Evolutionary conservation across 92 coral and sea anemone genomes (phyloP), one percentile per base, ranked within the genome.

Genomic region (Porites cylindrica): DNA sequence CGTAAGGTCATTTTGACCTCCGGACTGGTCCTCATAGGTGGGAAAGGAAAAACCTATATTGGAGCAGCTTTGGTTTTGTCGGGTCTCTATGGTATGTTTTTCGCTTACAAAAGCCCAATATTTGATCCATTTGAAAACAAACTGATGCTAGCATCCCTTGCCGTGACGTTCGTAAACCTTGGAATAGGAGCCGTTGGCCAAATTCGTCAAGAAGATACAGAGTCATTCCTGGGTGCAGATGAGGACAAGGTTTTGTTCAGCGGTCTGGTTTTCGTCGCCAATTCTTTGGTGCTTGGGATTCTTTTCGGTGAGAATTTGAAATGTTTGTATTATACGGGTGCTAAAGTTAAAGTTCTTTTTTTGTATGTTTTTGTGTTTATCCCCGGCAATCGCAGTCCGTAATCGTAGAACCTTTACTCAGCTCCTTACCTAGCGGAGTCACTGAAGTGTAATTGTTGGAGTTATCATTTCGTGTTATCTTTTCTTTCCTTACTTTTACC

Each of bases 121-220:
- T 14, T 32, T 17, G 87, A 83, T 83, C 52, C 66, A 13, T 83
- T 83, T 19, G 87, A 83, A 38, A 83, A 83, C 61, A 83, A 24
- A 6, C 20, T 83, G 23, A 75, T 69, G 87, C n/a, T 72, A 58
- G 38, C 77, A 53, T 71, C 87, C 13, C 77, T 83, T 21, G 77
- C 80, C 9, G 87, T 83, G 13, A 83, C 79, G 3, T 83, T 83
- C 19, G 87, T 69, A 24, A 83, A 83, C 61, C 63, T 83, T n/a
- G 87, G 79, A 1, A 62, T 75, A 11, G 87, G 79, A 54, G 79
- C 67, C 14, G 75, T 83, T 17, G 61, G 76, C 53, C 58, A 32
- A 26, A 73, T 83, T 4, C 78, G 80, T 8, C 7, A 60, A 51
- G 87, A 83, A 32, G 29, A 32, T 14, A 53, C 38, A 29, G 38